Base-by-base conservation (phyloP, 2,888 invertebrate genomes). In the Herminia tarsipennalis region DNA sequence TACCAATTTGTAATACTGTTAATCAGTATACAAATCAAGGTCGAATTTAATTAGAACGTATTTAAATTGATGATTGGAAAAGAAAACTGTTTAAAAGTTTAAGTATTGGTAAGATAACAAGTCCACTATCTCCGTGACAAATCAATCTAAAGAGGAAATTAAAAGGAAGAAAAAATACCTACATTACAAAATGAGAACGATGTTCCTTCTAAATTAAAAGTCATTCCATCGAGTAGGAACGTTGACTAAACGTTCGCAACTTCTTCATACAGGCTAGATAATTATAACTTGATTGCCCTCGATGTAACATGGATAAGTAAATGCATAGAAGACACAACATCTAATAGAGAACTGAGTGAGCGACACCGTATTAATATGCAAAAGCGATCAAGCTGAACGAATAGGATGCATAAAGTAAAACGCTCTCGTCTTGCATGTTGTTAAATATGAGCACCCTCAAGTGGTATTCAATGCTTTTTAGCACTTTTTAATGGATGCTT, bases 281-380 rank as follows among this genome's bases (percentile, higher is more conserved):
- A 44, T 42, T 39, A 46, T 14, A 29, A 22, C 25, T 35, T 34
- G 29, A 46, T 30, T 34, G 18, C 10, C 13, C 9, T 5, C 22
- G 13, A 13, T 17, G 22, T 21, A 21, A 17, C 12, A 16, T 22
- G 22, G 41, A 35, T 35, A 32, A 25, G 42, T 20, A 17, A 6
- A n/a, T 33, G 18, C 17, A 5, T 16, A 24, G 2, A 29, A 30
- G 27, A 54, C 10, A 20, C 14, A 43, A 29, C 39, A 30, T 61
- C 47, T 51, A 54, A 58, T 48, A 48, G 53, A 41, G 25, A 46
- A 41, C 44, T 39, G 47, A 41, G 43, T 47, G 58, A 52, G 44
- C 50, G 49, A 38, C 56, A 55, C 38, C 45, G 46, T 66, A 83
- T 85, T 81, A 81, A 80, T 81, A 86, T 85, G 78, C 81, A 82